phyloP scores from a whole-genome alignment of 2,888 invertebrate species.

The Zhuqinia jingwanae region DNA sequence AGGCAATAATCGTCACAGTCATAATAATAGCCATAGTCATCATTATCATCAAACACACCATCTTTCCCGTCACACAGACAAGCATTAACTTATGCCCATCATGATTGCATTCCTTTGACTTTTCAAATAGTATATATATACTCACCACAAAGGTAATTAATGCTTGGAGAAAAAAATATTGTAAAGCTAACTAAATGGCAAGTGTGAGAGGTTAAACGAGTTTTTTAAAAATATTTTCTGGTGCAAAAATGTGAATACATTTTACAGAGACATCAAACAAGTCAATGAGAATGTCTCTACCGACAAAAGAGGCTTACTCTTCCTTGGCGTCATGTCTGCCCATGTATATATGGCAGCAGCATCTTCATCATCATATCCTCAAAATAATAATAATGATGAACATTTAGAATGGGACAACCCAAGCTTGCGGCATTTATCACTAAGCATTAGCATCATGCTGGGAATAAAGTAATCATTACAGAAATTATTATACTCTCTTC shows the following conservation, averaged over 20 bases:
- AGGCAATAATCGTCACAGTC: too few relatives aligned
- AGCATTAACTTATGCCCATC: too few relatives aligned
- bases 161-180: not conserved
- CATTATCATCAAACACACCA: conserved; percentile 9
- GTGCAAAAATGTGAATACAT: not conserved
- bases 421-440: conserved; percentile 24
- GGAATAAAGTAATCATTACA: conserved; percentile 40
- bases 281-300: conserved; percentile 24
- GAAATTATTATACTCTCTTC: conserved; percentile 7
- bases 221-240: conserved; percentile 21
- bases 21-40: conserved; percentile 22
- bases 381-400: not conserved
- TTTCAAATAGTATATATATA: not conserved
- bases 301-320: conserved; percentile 34
- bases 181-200: conserved; percentile 22
- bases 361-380: conserved; percentile 1
- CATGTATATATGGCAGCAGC: not conserved
- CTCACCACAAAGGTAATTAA: conserved; percentile 55
- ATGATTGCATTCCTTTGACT: conserved; percentile 22
- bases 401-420: not conserved
- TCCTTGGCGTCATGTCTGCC: not conserved
- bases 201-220: conserved; percentile 45
- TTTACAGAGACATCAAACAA: conserved; percentile 47
- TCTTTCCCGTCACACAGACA: too few relatives aligned
- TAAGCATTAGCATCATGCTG: conserved; percentile 34